These are phyloP conservation scores for Nycticryphes semicollaris DNA, from an alignment of 2,113 vertebrate species.

Conservation along the genomic window DNA sequence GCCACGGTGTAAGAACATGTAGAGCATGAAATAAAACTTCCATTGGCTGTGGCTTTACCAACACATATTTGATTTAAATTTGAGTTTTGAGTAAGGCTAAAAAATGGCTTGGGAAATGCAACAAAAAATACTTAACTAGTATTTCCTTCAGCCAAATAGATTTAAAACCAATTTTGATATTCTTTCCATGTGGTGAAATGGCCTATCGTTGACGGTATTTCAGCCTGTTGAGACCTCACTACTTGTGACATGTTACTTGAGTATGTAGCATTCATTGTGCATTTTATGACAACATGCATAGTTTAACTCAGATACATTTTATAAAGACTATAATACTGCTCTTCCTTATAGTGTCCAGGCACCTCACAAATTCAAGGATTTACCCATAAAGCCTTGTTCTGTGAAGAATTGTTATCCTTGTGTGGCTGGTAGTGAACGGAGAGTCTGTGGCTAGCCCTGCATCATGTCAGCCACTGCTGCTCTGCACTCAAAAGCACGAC, in stretches of 20 bases:
- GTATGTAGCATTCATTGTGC: background rate
- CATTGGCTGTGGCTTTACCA: background rate
- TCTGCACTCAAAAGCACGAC: background rate
- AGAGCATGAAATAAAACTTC: background rate
- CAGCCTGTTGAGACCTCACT: background rate
- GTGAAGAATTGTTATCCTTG: background rate
- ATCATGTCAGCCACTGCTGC: fast-evolving
- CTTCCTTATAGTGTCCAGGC: background rate
- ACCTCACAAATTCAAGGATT: background rate
- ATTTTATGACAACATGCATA: background rate
- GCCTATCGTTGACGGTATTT: background rate
- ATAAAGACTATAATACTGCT: background rate
- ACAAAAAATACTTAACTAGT: background rate
- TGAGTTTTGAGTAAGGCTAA: background rate
- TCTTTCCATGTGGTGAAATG: background rate
- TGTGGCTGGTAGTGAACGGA: background rate
- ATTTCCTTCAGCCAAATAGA: background rate
- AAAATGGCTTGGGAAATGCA: background rate
- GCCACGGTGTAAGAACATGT: background rate
- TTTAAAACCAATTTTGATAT: background rate
- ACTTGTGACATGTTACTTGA: background rate
- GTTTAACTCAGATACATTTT: background rate
- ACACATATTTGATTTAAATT: background rate
- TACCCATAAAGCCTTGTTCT: background rate
- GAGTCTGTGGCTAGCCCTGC: too few species aligned